Evolutionary conservation across 1,140 invertebrate species (phyloP).

Genomic region (Scaptomyza hsui): DNA sequence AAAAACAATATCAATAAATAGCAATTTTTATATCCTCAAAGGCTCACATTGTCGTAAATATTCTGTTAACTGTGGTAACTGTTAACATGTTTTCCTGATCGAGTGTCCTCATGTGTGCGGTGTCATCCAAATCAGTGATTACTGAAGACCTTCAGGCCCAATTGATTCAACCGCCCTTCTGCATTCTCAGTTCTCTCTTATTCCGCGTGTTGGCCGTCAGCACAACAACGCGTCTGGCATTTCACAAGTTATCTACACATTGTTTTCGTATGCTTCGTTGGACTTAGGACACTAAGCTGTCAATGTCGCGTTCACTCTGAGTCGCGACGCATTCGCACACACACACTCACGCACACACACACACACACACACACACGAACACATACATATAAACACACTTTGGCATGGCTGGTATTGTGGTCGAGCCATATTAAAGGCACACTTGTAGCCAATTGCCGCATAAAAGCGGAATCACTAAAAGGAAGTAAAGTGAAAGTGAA

Average conservation of each 20-base stretch:
- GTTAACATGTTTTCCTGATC: background rate
- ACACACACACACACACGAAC: background rate
- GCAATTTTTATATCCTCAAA: background rate
- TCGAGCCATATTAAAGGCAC: conserved; percentile 39
- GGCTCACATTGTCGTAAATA: background rate
- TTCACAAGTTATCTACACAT: conserved; percentile 40
- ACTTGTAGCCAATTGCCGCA: conserved; percentile 52
- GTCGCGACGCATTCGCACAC: background rate
- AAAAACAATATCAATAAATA: background rate
- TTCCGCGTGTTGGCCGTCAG: conserved; percentile 8
- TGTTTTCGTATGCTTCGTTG: conserved; percentile 48
- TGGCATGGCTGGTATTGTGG: conserved; percentile 4
- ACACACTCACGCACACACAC: background rate
- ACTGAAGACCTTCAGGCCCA: background rate
- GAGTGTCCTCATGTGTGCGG: background rate
- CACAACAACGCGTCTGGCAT: conserved; percentile 10
- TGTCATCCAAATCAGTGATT: conserved; percentile 6
- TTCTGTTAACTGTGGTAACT: background rate
- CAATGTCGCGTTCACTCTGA: conserved; percentile 13
- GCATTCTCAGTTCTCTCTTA: too few relatives aligned
- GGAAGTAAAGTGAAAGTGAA: conserved; percentile 21
- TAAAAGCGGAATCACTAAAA: conserved; percentile 49
- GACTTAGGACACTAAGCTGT: conserved; percentile 34
- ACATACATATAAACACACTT: background rate
- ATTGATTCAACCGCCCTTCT: conserved; percentile 5